A percentile compares a stretch with the other conserved stretches of the same genome.
Evolutionary conservation across 2,797 vertebrate genomes (phyloP).

Genomic region (Linurgus olivaceus): DNA sequence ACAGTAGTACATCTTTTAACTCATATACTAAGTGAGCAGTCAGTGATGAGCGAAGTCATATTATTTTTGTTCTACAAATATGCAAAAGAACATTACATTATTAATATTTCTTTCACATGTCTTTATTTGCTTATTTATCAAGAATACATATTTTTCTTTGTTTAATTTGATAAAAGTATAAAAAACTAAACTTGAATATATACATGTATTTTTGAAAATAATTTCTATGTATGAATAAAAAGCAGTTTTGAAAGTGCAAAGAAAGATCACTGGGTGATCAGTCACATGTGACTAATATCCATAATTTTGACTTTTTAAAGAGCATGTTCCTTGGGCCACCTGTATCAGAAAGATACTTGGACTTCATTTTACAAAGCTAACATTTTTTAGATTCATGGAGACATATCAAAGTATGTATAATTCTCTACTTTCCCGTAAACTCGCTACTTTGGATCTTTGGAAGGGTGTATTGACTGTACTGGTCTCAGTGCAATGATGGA

Average conservation of each 20-base stretch:
- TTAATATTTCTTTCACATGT: neutral
- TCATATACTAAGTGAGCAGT: neutral
- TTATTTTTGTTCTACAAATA: neutral
- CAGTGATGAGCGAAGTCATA: neutral
- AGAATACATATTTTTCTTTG: neutral
- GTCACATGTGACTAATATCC: neutral
- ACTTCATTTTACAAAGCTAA: neutral
- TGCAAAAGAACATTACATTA: neutral
- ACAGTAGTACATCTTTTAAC: neutral
- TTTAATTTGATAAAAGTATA: neutral
- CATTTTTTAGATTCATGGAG: neutral
- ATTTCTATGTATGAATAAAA: neutral
- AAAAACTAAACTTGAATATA: neutral
- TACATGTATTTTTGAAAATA: accelerated
- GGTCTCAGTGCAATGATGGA: neutral
- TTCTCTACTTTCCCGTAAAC: neutral
- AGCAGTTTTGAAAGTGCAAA: neutral
- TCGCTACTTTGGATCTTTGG: neutral
- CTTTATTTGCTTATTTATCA: neutral
- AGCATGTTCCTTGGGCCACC: neutral
- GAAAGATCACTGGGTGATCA: neutral
- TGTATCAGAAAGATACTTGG: neutral
- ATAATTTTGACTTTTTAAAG: neutral
- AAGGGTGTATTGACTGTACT: neutral
- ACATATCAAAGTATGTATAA: neutral